phyloP scores from a whole-genome alignment of 2,888 invertebrate species.

The Netelia virgata region DNA sequence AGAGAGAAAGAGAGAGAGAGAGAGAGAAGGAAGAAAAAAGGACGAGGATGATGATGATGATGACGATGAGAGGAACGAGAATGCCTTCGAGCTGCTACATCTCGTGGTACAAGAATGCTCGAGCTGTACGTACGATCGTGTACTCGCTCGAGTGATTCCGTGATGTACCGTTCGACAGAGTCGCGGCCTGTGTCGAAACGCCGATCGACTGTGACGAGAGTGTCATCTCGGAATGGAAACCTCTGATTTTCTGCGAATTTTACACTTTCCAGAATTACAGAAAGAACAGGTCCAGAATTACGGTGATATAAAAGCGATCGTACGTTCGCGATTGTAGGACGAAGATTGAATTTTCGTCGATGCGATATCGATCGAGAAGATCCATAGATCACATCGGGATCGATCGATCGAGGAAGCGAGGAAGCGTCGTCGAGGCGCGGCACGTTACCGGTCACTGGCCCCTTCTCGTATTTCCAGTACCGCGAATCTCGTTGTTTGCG shows the following conservation, averaged over 20 bases:
- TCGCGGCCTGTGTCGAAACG: constrained; percentile 42
- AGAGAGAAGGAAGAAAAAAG: constrained; percentile 36
- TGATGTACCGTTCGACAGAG: constrained; percentile 68
- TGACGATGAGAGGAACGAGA: constrained; percentile 58
- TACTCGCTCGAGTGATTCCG: constrained; percentile 62
- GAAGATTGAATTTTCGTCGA: constrained; percentile 37
- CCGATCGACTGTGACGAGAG: constrained; percentile 68
- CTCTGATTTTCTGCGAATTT: constrained; percentile 27
- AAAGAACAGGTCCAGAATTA: too few relatives aligned
- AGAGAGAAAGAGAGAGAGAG: constrained; percentile 31
- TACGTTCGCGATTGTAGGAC: too few relatives aligned
- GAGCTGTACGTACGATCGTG: constrained; percentile 30
- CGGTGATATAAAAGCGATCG: too few relatives aligned
- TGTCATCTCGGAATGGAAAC: constrained; percentile 66
- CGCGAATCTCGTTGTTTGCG: constrained; percentile 34
- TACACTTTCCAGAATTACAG: constrained; percentile 3
- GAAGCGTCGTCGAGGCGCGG: constrained; percentile 60
- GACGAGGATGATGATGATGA: constrained; percentile 27
- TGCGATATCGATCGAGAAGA: too few relatives aligned
- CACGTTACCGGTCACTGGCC: constrained; percentile 65
- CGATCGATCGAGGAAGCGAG: constrained; percentile 21
- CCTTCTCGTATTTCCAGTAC: constrained; percentile 34
- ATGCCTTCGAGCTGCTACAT: constrained; percentile 23
- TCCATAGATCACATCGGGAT: constrained; percentile 21
- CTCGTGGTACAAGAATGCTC: constrained; percentile 10